These are phyloP conservation scores for Actias luna DNA, from an alignment of 2,888 invertebrate species.

Conservation along the genomic window DNA sequence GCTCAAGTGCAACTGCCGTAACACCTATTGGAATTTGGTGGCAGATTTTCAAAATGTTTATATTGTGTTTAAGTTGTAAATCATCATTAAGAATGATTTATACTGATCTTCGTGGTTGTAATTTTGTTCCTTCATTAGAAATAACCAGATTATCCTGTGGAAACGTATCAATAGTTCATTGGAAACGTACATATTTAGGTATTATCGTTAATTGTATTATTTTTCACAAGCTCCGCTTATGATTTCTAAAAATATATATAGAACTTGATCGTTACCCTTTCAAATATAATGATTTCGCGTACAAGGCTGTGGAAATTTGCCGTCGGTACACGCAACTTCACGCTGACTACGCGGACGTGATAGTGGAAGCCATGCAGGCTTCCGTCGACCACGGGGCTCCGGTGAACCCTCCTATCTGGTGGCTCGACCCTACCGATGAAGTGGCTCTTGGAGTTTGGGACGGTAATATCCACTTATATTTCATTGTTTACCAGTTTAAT, in stretches of 20 bases:
- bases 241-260: too few relatives aligned
- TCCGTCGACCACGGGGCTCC: conserved; percentile 84
- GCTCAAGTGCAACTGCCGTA: too few relatives aligned
- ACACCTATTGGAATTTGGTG: too few relatives aligned
- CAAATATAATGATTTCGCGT: background rate
- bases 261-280: too few relatives aligned
- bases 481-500: background rate
- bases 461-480: conserved; percentile 55
- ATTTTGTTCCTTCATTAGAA: too few relatives aligned
- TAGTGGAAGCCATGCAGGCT: conserved; percentile 83
- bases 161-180: too few relatives aligned
- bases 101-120: too few relatives aligned
- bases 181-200: too few relatives aligned
- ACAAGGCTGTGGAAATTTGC: conserved; percentile 83
- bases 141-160: too few relatives aligned
- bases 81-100: too few relatives aligned
- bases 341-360: conserved; percentile 80
- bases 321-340: conserved; percentile 85
- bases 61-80: too few relatives aligned
- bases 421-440: conserved; percentile 87
- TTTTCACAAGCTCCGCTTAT: background rate
- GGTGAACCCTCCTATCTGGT: conserved; percentile 93
- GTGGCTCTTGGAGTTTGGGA: conserved; percentile 82
- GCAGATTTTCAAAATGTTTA: too few relatives aligned
- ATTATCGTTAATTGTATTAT: background rate